Evolutionary conservation across 2,797 vertebrate genomes (phyloP).

Genomic region (Oreochromis mossambicus): DNA sequence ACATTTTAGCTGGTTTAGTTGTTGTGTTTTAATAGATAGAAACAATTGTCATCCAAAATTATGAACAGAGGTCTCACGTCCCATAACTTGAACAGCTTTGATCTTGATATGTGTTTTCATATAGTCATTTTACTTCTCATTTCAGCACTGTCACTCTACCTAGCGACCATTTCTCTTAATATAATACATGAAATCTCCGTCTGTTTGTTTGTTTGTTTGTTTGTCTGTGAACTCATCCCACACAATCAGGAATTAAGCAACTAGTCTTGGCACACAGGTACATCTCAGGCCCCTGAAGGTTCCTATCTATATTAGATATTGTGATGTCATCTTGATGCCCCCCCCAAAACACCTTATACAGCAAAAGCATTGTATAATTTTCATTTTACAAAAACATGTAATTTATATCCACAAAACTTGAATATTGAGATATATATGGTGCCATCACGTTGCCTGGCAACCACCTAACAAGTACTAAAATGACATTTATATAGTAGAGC

Average conservation of each 20-base stretch:
- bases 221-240: not conserved
- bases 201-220: not conserved
- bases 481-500: not conserved
- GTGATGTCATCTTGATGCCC: not conserved
- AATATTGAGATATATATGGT: not conserved
- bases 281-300: not conserved
- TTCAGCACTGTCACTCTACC: not conserved
- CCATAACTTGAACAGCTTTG: not conserved
- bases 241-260: not conserved
- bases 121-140: not conserved
- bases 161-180: not conserved
- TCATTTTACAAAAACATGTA: not conserved
- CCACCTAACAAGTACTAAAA: not conserved
- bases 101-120: not conserved
- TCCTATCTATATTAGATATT: not conserved
- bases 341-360: not conserved
- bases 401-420: not conserved
- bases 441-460: not conserved
- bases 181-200: rapidly evolving
- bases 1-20: not conserved
- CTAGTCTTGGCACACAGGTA: not conserved
- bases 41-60: not conserved
- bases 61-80: not conserved
- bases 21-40: not conserved
- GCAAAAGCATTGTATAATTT: not conserved